Evolutionary conservation across 2,888 invertebrate genomes (phyloP), one percentile per base, ranked within the genome.

Genomic region (Opisthograptis luteolata): DNA sequence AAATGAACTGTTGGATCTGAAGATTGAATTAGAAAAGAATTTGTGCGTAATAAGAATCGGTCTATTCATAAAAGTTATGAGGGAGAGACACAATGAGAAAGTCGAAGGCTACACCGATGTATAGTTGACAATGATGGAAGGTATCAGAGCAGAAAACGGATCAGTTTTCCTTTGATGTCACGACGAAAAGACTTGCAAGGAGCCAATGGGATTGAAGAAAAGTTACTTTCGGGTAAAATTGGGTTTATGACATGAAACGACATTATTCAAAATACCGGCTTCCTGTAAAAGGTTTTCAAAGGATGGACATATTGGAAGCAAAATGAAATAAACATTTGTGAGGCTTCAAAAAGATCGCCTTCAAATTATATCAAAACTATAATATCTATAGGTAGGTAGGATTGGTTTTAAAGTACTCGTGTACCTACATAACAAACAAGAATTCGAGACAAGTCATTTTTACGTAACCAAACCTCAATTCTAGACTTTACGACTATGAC

Each of bases 21-120:
- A 79, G 80, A 85, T 87, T 87, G 83, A 84, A 86, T 87, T 88
- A 87, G 84, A 83, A 84, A 79, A 80, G 80, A 79, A 83, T 84
- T 86, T 76, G 77, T 76, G 71, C 73, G 72, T 79, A 82, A 86
- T 87, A 87, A 84, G 84, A 81, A 82, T 83, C 77, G 75, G 71
- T 73, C 76, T 76, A 81, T 85, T 87, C 81, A 88, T 80, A 80
- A 79, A 79, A 81, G 76, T 81, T 81, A 73, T 77, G 73, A 82
- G 87, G 87, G 85, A 66, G 73, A 66, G 27, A 66, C 65, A 84
- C 79, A 81, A 84, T 82, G 73, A 73, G 65, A 76, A 79, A 78
- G 79, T 77, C 71, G 76, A 72, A 69, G 72, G 69, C 70, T 74
- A 61, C 62, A 59, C 58, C 69, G 66, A 75, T 76, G 70, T 79